Evolutionary conservation across 1,140 invertebrate species (phyloP).

Genomic region (Dryas iulia): DNA sequence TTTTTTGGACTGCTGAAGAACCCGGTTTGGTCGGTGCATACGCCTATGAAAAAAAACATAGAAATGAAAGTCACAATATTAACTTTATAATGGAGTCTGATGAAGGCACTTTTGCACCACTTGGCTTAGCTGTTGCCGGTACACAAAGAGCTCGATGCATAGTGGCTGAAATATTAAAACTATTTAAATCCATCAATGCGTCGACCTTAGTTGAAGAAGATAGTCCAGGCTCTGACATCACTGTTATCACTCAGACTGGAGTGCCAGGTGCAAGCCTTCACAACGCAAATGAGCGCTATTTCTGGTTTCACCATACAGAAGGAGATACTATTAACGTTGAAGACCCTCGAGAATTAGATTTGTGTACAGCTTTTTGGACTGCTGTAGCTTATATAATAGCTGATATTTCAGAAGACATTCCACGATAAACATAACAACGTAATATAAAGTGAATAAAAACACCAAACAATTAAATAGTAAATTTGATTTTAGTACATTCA

Average conservation of each 20-base stretch:
- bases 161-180: conserved; percentile 82
- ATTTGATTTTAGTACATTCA: too few relatives aligned
- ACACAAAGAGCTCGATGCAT: conserved; percentile 83
- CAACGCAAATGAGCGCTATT: conserved; percentile 87
- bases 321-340: conserved; percentile 90
- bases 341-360: conserved; percentile 84
- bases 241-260: conserved; percentile 81
- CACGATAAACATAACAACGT: conserved; percentile 64
- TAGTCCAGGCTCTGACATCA: conserved; percentile 85
- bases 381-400: conserved; percentile 87
- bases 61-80: conserved; percentile 83
- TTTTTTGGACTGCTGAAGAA: conserved; percentile 94
- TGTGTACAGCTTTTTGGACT: conserved; percentile 89
- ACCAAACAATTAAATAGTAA: too few relatives aligned
- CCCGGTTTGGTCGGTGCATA: conserved; percentile 84
- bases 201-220: conserved; percentile 55
- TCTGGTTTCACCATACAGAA: conserved; percentile 90
- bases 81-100: conserved; percentile 90
- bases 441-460: too few relatives aligned
- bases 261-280: conserved; percentile 86
- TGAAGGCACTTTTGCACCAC: conserved; percentile 88
- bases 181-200: conserved; percentile 71
- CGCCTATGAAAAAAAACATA: conserved; percentile 84
- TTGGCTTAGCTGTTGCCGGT: conserved; percentile 83
- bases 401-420: conserved; percentile 85